Base-by-base conservation (phyloP, 1,140 invertebrate species). In the Diploscapter pachys region DNA sequence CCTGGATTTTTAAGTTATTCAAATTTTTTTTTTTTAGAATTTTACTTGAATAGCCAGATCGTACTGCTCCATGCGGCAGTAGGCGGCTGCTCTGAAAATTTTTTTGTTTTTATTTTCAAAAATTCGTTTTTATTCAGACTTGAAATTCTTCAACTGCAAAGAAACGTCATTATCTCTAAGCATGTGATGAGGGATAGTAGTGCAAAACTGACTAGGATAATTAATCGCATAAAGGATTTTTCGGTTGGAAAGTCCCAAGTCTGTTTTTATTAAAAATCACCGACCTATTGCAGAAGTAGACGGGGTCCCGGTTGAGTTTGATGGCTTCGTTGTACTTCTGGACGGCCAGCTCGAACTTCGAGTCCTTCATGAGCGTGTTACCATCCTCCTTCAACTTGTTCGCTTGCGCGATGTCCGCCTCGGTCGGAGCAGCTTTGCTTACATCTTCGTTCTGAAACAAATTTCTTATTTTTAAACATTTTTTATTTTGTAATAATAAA, bases 11-110 rank as follows among this genome's bases (percentile, higher is more conserved):
- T 0, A 31, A 31, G 1, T 31, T 31, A 31, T 31, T 31, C 31
- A 31, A 31, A 31, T 31, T 31, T 31, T 31, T 31, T 31, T 31
- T 31, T 31, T 31, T 31, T 31, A 31, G 31, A 31, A 31, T 31
- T 31, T 31, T 31, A 31, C 31, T 31, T 31, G 31, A 65, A 98
- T 91, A 6, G 94, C 93, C 50, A 83, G 72, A 73, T 83, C 82
- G 65, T 80, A 82, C 63, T 82, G 84, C 72, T 83, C 83, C n/a
- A 84, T 66, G 70, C 84, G 83, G 64, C 83, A 84, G 65, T 84
- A 84, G 51, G 83, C 83, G 51, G 83, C 83, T 8, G 83, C 83
- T 2, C 81, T 82, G 51, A 62, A 81, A 64, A 70, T 67, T 9
- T n/a, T 55, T 13, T 9, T 31, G 6, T 55, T 31, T 31, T 31